Percentiles rank a stretch among this genome's conserved stretches.
Evolutionary conservation across 2,113 vertebrate species (phyloP).

Genomic region (Guaruba guarouba): DNA sequence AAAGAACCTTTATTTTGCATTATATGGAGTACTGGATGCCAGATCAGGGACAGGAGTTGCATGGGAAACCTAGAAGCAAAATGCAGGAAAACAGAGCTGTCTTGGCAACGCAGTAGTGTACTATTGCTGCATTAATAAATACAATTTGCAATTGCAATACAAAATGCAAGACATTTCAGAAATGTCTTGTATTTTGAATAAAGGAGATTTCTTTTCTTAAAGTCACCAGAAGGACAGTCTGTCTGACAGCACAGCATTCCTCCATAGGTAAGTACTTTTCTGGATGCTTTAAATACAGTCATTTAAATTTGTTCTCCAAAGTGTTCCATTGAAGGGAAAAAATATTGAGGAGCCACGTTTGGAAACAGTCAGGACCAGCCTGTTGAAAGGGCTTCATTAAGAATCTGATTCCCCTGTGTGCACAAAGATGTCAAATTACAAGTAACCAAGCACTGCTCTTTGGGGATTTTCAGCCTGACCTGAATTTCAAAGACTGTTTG

Average conservation of each 20-base stretch:
- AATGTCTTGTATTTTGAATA: not conserved
- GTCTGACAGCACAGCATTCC: not conserved
- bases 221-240: not conserved
- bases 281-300: not conserved
- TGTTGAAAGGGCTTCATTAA: not conserved
- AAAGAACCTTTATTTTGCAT: not conserved
- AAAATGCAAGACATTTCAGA: not conserved
- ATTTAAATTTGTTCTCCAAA: not conserved
- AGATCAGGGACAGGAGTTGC: not conserved
- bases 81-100: not conserved
- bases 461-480: slow-evolving; percentile 7
- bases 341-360: not conserved
- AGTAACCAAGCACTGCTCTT: not conserved
- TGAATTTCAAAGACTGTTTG: slow-evolving; percentile 25
- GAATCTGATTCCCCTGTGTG: not conserved
- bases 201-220: not conserved
- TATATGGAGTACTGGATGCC: not conserved
- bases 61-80: not conserved
- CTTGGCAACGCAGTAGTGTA: not conserved
- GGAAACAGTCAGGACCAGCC: not conserved
- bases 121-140: not conserved
- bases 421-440: slow-evolving; percentile 2
- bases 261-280: not conserved
- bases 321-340: not conserved
- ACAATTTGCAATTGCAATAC: not conserved